These are phyloP conservation scores for Linepithema humile DNA, from an alignment of 1,140 invertebrate genomes.

Conservation along the genomic window DNA sequence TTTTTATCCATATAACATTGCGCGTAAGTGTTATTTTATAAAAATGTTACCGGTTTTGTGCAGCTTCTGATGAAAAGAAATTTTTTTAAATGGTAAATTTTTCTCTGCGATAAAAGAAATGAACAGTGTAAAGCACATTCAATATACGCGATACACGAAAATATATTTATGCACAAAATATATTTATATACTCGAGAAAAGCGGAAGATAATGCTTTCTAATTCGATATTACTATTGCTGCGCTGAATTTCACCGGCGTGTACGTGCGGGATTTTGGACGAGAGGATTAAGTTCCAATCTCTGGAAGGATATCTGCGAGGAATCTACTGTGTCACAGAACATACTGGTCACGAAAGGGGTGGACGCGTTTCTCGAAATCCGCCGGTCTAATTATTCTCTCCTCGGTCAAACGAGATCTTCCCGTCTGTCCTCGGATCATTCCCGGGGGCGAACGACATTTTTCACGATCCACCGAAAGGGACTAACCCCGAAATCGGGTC, in stretches of 20 bases:
- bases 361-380: neutral
- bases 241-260: neutral
- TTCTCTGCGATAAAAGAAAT: neutral
- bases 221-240: neutral
- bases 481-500: slow-evolving; percentile 9
- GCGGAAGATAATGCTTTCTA: neutral
- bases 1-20: neutral
- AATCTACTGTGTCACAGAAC: neutral
- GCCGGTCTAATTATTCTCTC: slow-evolving; percentile 17
- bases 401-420: neutral
- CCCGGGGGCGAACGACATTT: neutral
- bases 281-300: slow-evolving; percentile 22
- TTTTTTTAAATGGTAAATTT: neutral
- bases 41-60: neutral
- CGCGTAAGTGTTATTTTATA: neutral
- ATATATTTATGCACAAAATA: neutral
- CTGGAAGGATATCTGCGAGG: neutral
- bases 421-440: neutral
- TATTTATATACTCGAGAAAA: neutral
- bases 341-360: neutral
- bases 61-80: neutral
- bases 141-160: neutral
- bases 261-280: neutral
- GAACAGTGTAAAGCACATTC: neutral
- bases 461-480: neutral